A percentile compares a stretch with the other conserved stretches of the same genome.
phyloP scores from a whole-genome alignment of 2,113 vertebrate species.

The Eulacestoma nigropectus region DNA sequence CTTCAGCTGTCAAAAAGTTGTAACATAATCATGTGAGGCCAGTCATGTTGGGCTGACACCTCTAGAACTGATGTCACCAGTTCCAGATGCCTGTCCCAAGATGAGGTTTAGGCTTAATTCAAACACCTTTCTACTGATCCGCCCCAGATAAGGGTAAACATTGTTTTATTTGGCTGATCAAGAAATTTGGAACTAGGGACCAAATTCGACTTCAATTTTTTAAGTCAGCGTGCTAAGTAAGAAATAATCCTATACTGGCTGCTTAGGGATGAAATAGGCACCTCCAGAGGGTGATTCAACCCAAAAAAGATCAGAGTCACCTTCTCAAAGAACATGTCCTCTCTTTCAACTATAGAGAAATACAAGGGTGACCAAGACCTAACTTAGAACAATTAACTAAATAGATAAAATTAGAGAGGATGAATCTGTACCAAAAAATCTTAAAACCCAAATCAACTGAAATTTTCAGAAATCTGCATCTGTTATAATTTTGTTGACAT shows the following conservation, averaged over 20 bases:
- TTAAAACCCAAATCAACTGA: not conserved
- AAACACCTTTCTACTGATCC: not conserved
- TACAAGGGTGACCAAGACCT: not conserved
- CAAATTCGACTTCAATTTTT: not conserved
- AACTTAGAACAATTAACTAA: not conserved
- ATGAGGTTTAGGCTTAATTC: not conserved
- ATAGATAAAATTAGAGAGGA: not conserved
- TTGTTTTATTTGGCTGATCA: not conserved
- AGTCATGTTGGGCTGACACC: not conserved
- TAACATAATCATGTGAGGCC: not conserved
- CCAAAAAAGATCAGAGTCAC: not conserved
- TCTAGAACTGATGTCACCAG: not conserved
- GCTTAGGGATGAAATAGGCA: not conserved
- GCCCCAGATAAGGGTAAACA: not conserved
- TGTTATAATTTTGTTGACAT: not conserved
- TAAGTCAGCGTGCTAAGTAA: not conserved
- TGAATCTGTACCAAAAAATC: not conserved
- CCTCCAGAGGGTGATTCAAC: not conserved
- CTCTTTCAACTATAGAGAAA: not conserved
- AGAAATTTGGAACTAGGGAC: not conserved
- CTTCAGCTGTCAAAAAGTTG: not conserved
- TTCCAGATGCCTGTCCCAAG: not conserved
- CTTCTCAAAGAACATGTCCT: not conserved
- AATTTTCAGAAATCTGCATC: not conserved
- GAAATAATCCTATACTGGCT: not conserved